Evolutionary conservation across 2,888 invertebrate genomes (phyloP).

Genomic region (Nomada fabriciana): DNA sequence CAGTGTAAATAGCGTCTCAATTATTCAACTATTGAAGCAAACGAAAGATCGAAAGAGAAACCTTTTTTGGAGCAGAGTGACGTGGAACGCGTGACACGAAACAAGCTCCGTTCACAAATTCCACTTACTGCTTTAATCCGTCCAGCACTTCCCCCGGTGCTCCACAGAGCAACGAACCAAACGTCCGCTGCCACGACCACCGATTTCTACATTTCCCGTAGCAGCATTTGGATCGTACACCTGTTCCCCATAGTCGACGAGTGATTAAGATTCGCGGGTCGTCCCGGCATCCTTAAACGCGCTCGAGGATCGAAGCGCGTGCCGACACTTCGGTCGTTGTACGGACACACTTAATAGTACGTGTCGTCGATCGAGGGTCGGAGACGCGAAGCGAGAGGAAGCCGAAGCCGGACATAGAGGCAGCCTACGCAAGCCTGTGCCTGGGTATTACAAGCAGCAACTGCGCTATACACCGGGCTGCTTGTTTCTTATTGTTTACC

Average conservation of each 20-base stretch:
- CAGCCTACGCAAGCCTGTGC: constrained; percentile 47
- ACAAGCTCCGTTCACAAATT: too few relatives aligned
- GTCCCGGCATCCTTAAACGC: constrained; percentile 64
- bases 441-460: constrained; percentile 53
- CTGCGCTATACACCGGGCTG: constrained; percentile 33
- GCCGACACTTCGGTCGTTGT: constrained; percentile 77
- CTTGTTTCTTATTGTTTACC: constrained; percentile 82
- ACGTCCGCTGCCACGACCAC: not conserved
- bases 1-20: not conserved
- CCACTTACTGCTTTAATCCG: too few relatives aligned
- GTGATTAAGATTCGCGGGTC: constrained; percentile 59
- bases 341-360: constrained; percentile 79
- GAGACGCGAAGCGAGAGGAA: not conserved
- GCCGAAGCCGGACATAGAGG: constrained; percentile 57
- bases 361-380: constrained; percentile 66
- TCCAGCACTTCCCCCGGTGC: too few relatives aligned
- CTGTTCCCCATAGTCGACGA: not conserved
- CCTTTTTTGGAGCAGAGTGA: too few relatives aligned
- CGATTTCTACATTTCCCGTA: not conserved
- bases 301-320: constrained; percentile 68
- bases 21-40: not conserved
- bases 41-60: not conserved
- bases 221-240: not conserved
- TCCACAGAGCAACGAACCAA: not conserved
- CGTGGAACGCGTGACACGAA: too few relatives aligned